Evolutionary conservation across 2,797 vertebrate species (phyloP), one percentile per base, ranked within the genome.

Genomic region (Ptychadena robeensis): DNA sequence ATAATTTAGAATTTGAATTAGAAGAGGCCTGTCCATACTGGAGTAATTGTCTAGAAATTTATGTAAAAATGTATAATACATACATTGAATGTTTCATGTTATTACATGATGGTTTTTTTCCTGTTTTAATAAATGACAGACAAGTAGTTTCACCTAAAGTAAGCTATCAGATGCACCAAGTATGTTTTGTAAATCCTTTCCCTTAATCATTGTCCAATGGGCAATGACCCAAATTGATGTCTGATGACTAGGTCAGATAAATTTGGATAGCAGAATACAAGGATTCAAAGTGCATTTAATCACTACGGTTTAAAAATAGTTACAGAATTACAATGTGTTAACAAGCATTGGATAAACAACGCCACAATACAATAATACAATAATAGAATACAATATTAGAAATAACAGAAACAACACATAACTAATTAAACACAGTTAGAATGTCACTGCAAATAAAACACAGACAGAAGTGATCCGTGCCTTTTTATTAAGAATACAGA

Each of bases 151-250:
- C 59, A 30, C 59, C 73, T 14, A 76, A 25, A 15, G 27, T 44
- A 28, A 31, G 30, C 61, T 31, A 28, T 44, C 64, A 67, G 28
- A 40, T 40, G 64, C 37, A 69, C 32, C 30, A 79, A 78, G 61
- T 68, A 81, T 73, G 69, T 66, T 81, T 73, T 81, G 35, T 53
- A 53, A 57, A 74, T 64, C 32, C 44, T 67, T 48, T 66, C 31
- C 53, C 63, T 57, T 67, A 74, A 57, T 74, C 80, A 40, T 59
- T 30, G 64, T 66, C 61, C 63, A 81, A 67, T 5, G 37, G 40
- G 63, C 63, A 57, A 31, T 68, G 9, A 32, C 35, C 80, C 80
- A 81, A 74, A 57, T 57, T 68, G 35, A 81, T 81, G 79, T 81
- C 59, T 73, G 32, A 73, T 73, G 64, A 81, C 61, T 28, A n/a